phyloP scores from a whole-genome alignment of 2,113 vertebrate genomes.

The Catharus fuscescens region DNA sequence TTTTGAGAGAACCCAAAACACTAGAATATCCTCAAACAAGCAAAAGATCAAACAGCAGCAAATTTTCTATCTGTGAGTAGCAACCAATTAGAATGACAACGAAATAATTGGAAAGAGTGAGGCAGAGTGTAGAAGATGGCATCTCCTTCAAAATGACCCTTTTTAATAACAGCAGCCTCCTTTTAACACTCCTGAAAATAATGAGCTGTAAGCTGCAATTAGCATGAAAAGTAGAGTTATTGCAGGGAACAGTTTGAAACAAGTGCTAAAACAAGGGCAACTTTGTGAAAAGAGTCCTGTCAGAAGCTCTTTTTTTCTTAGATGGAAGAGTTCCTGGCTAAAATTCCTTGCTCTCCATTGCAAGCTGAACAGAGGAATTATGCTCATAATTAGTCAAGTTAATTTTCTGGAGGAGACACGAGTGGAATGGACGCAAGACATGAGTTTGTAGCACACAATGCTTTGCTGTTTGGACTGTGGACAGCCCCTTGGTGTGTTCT shows the following conservation, averaged over 20 bases:
- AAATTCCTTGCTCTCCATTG: neutral
- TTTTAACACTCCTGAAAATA: neutral
- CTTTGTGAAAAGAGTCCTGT: neutral
- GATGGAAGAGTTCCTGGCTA: neutral
- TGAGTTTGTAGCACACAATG: neutral
- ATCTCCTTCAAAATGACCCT: constrained; percentile 11
- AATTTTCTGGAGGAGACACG: neutral
- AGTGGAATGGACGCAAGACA: neutral
- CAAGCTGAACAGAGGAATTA: neutral
- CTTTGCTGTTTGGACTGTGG: neutral
- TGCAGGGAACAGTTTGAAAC: neutral
- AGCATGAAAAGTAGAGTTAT: neutral
- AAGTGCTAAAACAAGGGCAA: neutral
- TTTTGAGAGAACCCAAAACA: neutral
- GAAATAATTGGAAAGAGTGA: neutral
- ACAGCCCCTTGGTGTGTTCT: neutral
- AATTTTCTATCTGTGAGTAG: neutral
- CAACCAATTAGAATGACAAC: neutral
- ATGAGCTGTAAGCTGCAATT: neutral
- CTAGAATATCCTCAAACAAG: neutral
- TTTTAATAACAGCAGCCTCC: neutral
- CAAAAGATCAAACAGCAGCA: neutral
- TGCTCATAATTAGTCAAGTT: neutral
- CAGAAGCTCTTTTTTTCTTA: neutral
- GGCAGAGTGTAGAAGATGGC: neutral